These are phyloP conservation scores for Etheostoma perlongum DNA, from an alignment of 2,797 vertebrate species.

Conservation along the genomic window DNA sequence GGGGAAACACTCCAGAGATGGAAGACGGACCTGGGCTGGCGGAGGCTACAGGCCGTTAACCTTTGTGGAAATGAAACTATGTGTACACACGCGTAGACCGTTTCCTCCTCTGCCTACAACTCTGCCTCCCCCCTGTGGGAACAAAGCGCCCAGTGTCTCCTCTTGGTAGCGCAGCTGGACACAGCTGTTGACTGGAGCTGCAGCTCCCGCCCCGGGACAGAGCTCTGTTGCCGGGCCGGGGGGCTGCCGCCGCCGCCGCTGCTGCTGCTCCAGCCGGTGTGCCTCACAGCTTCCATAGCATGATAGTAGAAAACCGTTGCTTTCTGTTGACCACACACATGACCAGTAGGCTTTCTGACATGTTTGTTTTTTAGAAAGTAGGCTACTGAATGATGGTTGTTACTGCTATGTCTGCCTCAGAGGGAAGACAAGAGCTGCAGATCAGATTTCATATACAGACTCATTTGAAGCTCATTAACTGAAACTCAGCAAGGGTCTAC, in stretches of 20 bases:
- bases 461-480: constrained; percentile 50
- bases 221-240: constrained; percentile 17
- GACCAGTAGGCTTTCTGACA: not conserved
- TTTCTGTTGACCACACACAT: constrained; percentile 20
- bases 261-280: constrained; percentile 1
- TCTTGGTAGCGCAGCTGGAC: constrained; percentile 75
- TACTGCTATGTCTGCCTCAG: constrained; percentile 39
- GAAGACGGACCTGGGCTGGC: constrained; percentile 43
- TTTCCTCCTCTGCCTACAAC: constrained; percentile 31
- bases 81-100: constrained; percentile 23
- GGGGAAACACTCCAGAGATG: constrained; percentile 24
- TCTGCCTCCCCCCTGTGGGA: constrained; percentile 50
- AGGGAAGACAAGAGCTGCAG: constrained; percentile 35
- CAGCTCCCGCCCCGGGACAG: constrained; percentile 41
- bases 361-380: constrained; percentile 16
- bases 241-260: constrained; percentile 14
- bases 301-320: not conserved
- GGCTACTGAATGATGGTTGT: constrained; percentile 15
- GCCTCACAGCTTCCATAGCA: constrained; percentile 9
- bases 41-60: constrained; percentile 50
- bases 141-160: constrained; percentile 83
- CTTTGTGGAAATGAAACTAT: constrained; percentile 64
- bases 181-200: constrained; percentile 77
- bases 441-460: constrained; percentile 46
- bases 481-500: constrained; percentile 21